Conservation (phyloP, 2,113 vertebrate species). For the Dromiciops gliroides region DNA sequence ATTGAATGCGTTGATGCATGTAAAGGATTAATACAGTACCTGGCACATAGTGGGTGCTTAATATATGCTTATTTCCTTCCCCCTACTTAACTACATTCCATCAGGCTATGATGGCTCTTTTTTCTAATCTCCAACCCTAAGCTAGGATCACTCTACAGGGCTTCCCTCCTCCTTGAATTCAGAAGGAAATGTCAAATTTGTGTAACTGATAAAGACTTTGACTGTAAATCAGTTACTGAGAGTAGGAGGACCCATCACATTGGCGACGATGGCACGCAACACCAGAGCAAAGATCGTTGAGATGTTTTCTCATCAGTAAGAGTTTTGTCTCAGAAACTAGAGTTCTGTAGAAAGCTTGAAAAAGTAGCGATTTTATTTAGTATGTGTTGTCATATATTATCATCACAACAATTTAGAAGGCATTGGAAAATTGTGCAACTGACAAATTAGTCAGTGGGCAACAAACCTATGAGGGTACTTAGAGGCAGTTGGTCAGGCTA, state of each 20-base stretch:
- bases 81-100: not conserved
- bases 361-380: not conserved
- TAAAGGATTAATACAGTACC: not conserved
- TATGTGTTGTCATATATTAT: not conserved
- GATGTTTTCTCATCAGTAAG: constrained; percentile 68
- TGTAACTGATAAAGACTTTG: not conserved
- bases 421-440: not conserved
- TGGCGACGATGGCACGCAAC: not conserved
- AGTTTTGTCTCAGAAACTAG: constrained; percentile 53
- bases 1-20: not conserved
- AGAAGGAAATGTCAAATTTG: not conserved
- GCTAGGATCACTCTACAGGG: not conserved
- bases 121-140: not conserved
- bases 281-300: not conserved
- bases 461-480: constrained; percentile 18
- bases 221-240: constrained; percentile 15
- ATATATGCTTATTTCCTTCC: not conserved
- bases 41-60: not conserved
- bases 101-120: not conserved
- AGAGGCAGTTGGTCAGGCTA: constrained; percentile 40
- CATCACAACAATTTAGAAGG: not conserved
- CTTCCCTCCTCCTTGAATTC: not conserved
- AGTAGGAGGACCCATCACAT: constrained; percentile 51
- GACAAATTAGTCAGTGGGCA: not conserved
- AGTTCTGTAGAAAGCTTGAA: not conserved